Conservation (phyloP, 1,140 invertebrate genomes). For the Aphidius gifuensis region DNA sequence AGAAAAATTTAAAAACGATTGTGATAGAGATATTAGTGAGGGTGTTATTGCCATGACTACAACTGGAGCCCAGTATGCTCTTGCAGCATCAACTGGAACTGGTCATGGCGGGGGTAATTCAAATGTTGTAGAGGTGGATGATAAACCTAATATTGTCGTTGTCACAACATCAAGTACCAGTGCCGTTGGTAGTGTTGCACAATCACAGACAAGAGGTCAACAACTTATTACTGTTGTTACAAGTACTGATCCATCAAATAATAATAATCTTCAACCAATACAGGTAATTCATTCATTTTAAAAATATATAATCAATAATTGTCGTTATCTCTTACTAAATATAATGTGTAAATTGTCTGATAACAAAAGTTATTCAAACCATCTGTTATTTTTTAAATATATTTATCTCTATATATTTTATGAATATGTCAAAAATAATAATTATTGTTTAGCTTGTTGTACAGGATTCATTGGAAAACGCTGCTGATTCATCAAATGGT, state of each 20-base stretch:
- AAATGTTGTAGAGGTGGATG: conserved; percentile 46
- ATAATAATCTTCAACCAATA: conserved; percentile 51
- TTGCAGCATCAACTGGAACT: conserved; percentile 50
- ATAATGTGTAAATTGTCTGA: conserved; percentile 22
- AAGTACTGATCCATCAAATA: conserved; percentile 49
- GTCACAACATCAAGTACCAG: conserved; percentile 51
- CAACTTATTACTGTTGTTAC: conserved; percentile 54
- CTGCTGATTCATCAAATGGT: conserved; percentile 53
- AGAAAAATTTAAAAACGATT: conserved; percentile 41
- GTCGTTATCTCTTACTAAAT: too few species aligned
- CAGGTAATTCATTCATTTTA: conserved; percentile 37
- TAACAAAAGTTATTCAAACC: conserved; percentile 17
- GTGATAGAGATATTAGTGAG: conserved; percentile 46
- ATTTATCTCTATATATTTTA: conserved; percentile 10
- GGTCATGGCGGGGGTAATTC: conserved; percentile 46
- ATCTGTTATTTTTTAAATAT: conserved; percentile 19
- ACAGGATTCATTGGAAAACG: conserved; percentile 49
- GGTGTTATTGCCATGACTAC: conserved; percentile 55
- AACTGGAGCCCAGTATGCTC: conserved; percentile 53
- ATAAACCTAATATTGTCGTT: conserved; percentile 50
- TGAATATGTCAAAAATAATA: conserved; percentile 25
- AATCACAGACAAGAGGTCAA: conserved; percentile 47
- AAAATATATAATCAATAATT: too few species aligned
- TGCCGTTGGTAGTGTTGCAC: conserved; percentile 41
- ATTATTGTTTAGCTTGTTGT: conserved; percentile 47